A percentile compares a stretch with the other conserved stretches of the same genome.
These are phyloP conservation scores for Gallinago undulata DNA, from an alignment of 2,113 vertebrate genomes.

Conservation along the genomic window DNA sequence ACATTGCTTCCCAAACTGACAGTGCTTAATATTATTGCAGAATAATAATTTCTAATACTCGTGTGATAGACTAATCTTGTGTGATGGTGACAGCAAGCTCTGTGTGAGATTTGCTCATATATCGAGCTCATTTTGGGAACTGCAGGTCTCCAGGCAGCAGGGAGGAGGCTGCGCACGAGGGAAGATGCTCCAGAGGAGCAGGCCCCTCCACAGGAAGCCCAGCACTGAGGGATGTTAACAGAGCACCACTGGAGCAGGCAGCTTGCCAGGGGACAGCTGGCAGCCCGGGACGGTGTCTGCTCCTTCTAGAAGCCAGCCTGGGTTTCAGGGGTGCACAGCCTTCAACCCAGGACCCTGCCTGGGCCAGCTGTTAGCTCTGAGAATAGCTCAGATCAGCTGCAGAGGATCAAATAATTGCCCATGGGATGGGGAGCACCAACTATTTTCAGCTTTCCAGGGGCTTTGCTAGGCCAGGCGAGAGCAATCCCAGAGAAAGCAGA, in stretches of 20 bases:
- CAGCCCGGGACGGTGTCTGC: accelerated
- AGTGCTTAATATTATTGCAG: accelerated
- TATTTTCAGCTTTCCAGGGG: background rate
- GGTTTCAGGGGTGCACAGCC: background rate
- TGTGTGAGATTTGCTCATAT: background rate
- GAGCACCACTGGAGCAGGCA: accelerated
- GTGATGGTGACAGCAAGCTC: accelerated
- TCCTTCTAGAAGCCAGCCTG: background rate
- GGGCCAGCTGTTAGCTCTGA: background rate
- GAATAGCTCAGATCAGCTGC: constrained; percentile 21
- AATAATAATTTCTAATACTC: background rate
- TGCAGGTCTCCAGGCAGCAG: background rate
- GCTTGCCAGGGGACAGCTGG: accelerated
- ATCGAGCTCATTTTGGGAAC: background rate
- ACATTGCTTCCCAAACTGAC: background rate
- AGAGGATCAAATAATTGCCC: background rate
- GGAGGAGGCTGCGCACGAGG: accelerated
- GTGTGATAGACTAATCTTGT: too few species aligned
- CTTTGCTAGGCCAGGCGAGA: background rate
- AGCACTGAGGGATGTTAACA: accelerated
- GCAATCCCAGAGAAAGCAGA: accelerated
- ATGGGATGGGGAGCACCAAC: background rate
- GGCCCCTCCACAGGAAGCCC: background rate
- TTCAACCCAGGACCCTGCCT: background rate
- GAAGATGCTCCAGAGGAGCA: accelerated